Conservation (phyloP, 1,140 invertebrate genomes). For the Tenebrio molitor region DNA sequence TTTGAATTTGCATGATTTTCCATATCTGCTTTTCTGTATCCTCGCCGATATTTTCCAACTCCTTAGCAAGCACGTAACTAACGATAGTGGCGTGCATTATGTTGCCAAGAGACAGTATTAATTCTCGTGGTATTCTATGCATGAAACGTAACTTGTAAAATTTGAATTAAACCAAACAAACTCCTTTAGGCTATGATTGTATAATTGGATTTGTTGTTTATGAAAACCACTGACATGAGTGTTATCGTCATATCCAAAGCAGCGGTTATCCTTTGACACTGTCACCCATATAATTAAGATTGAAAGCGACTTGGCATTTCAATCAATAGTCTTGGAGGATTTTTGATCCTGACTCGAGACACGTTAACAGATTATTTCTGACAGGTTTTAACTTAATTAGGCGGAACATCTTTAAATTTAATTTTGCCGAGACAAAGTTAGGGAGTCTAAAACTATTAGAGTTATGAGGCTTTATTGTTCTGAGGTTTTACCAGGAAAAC, state of each 20-base stretch:
- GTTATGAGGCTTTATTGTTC: constrained; percentile 14
- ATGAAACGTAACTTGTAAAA: constrained; percentile 32
- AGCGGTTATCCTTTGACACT: constrained; percentile 25
- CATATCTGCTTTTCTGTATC: background rate
- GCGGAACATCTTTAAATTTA: background rate
- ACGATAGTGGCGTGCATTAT: background rate
- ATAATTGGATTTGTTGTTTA: constrained; percentile 37
- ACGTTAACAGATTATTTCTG: constrained; percentile 1
- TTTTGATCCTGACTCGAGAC: background rate
- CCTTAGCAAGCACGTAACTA: constrained; percentile 8
- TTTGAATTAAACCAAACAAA: constrained; percentile 21
- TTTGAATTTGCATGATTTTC: constrained; percentile 28
- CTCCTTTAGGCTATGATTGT: constrained; percentile 29
- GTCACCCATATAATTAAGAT: background rate
- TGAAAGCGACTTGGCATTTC: background rate
- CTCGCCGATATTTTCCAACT: constrained; percentile 10
- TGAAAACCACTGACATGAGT: constrained; percentile 36
- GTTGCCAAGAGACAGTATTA: constrained; percentile 14
- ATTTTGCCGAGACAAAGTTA: background rate
- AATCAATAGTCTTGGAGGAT: background rate
- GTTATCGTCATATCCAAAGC: constrained; percentile 30
- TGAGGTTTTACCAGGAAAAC: background rate
- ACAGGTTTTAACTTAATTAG: background rate
- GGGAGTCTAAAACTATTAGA: constrained; percentile 8
- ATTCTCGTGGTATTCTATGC: background rate